Base-by-base conservation (phyloP, 2,888 invertebrate genomes). In the Eilema caniola region DNA sequence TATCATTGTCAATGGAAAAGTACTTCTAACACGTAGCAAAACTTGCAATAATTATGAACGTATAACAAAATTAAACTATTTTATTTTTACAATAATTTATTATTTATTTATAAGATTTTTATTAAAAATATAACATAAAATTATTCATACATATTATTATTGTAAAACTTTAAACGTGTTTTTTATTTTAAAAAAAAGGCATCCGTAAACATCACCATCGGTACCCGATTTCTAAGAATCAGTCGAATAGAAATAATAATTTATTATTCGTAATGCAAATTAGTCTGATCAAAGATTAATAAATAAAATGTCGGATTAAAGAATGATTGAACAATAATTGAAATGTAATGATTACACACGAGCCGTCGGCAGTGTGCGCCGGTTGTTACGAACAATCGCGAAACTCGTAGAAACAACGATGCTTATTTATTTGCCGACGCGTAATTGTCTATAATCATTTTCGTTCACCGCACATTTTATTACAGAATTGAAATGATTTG, bases 291-390 rank as follows among this genome's bases (percentile, higher is more conserved):
- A n/a, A 25, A 10, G 20, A 4, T 8, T 20, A 41, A 37, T 7
- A 47, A 53, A 20, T 53, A 4, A 59, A 59, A 59, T 59, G 25
- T 12, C 24, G 7, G 10, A 60, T 28, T 20, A 60, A 60, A 60
- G 25, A 28, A 74, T 73, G 33, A 37, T 72, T 53, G 67, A 81
- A 79, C 76, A 76, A 16, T 66, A 31, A 79, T 82, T 78, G 67
- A 79, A 79, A 76, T 70, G 78, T 82, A 76, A 81, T 85, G 62
- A 83, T 70, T 74, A 72, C 73, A 64, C 62, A 71, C 33, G 69
- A 67, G 72, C 69, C 77, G 78, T 70, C 74, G 72, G 67, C 67
- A 69, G 66, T 71, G 65, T 20, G 53, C 47, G 7, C 7, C 20
- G 20, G 47, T 47, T 47, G 60, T 59, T 60, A 20, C 62, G 20